Base-by-base conservation (phyloP, 92 coral and sea anemone genomes). In the Epizoanthus fatuus region DNA sequence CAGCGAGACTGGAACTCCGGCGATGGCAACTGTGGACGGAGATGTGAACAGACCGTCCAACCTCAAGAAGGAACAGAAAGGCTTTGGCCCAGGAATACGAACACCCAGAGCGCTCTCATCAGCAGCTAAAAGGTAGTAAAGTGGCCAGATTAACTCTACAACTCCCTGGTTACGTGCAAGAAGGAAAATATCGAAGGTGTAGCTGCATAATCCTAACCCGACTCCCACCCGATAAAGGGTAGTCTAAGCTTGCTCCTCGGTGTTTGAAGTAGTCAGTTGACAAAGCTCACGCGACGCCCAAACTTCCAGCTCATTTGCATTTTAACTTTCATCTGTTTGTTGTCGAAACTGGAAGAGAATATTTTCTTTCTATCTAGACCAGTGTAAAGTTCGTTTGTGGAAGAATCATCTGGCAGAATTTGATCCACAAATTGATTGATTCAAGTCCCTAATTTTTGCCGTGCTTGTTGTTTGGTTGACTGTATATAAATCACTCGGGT, bases 291-390 rank as follows among this genome's bases (percentile, higher is more conserved):
- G 82, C 82, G 82, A 77, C 82, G 82, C 82, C 82, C 82, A 10
- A 77, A 59, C 57, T 20, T 22, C 7, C 17, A 75, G 71, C 70
- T 88, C 83, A 88, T 88, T 88, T 88, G 92, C 92, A 88, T 88
- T 86, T 88, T 88, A 88, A 88, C 92, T 88, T 88, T 75, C 79
- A 70, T 19, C 92, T 75, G 84, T 65, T 88, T 87, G 92, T 67
- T 77, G 35, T 19, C 82, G 51, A 40, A 77, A 77, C 82, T 77
- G 70, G 44, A 4, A 22, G 11, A 4, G 12, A 25, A 42, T n/a
- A 40, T 10, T 4, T 44, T 14, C 59, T 59, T 62, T 62, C 49
- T 3, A 1, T 77, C 22, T 47, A 77, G n/a, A 6, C 54, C 13
- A 60, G 69, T 59, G 47, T 60, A 40, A 40, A 60, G 58, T 19